phyloP scores from a whole-genome alignment of 1,140 invertebrate genomes.

The Drosophila dunni region DNA sequence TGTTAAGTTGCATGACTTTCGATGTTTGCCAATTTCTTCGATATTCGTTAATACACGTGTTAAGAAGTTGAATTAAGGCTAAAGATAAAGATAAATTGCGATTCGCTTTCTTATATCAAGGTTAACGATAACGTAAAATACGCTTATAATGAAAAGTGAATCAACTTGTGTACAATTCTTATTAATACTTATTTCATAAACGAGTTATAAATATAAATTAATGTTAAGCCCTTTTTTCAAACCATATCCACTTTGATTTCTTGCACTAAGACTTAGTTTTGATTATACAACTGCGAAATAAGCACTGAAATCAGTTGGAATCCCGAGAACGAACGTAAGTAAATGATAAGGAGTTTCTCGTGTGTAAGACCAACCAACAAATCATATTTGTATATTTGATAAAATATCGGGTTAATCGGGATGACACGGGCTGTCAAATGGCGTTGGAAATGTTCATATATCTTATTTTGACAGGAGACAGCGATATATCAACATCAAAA shows the following conservation, averaged over 20 bases:
- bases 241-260: neutral
- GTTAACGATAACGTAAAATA: slow-evolving; percentile 8
- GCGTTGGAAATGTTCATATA: slow-evolving; percentile 16
- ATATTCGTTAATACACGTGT: neutral
- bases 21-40: neutral
- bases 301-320: slow-evolving; percentile 5
- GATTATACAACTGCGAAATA: slow-evolving; percentile 15
- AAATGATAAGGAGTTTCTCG: slow-evolving; percentile 38
- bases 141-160: slow-evolving; percentile 5
- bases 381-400: slow-evolving; percentile 19
- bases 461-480: slow-evolving; percentile 14
- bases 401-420: slow-evolving; percentile 24
- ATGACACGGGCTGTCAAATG: slow-evolving; percentile 35
- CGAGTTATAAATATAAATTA: neutral
- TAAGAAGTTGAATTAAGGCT: slow-evolving; percentile 3
- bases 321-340: neutral
- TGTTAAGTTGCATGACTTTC: neutral
- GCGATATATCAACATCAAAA: slow-evolving; percentile 24
- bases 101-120: slow-evolving; percentile 2
- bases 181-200: neutral
- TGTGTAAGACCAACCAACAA: slow-evolving; percentile 7
- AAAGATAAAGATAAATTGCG: slow-evolving; percentile 16
- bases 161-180: neutral
- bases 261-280: neutral
- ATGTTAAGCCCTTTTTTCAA: neutral